phyloP scores from a whole-genome alignment of 2,113 vertebrate genomes.

The Coryphaenoides rupestris region DNA sequence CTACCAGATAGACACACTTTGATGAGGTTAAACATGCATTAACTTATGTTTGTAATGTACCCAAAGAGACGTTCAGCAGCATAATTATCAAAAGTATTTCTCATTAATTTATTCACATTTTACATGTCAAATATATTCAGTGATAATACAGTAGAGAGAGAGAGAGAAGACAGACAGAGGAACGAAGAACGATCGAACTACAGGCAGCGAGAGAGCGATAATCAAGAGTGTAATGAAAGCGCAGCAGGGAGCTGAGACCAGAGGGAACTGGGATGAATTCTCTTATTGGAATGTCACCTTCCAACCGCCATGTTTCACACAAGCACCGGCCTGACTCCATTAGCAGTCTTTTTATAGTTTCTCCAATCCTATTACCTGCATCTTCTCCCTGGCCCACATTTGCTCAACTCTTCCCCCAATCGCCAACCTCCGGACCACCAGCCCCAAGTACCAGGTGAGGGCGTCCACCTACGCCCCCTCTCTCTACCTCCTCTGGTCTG shows the following conservation, averaged over 20 bases:
- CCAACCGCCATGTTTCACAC: constrained; percentile 36
- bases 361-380: constrained; percentile 50
- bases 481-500: no score
- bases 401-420: neutral
- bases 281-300: constrained; percentile 50
- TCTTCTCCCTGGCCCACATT: constrained; percentile 28
- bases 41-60: no score
- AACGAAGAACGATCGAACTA: neutral
- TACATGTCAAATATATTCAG: no score
- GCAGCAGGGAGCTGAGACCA: constrained; percentile 23
- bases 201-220: neutral
- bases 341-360: constrained; percentile 58
- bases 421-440: neutral
- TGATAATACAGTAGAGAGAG: no score
- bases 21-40: no score
- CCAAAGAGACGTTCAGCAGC: no score
- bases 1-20: no score
- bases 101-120: no score
- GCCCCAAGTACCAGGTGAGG: no score
- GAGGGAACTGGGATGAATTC: constrained; percentile 40
- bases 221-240: neutral
- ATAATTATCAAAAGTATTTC: no score
- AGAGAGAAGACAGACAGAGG: neutral
- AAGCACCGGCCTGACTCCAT: constrained; percentile 40
- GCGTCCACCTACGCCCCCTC: no score